Percentiles rank a stretch among this genome's conserved stretches.
Evolutionary conservation across 2,113 vertebrate genomes (phyloP).

Genomic region (Ctenomys sociabilis): DNA sequence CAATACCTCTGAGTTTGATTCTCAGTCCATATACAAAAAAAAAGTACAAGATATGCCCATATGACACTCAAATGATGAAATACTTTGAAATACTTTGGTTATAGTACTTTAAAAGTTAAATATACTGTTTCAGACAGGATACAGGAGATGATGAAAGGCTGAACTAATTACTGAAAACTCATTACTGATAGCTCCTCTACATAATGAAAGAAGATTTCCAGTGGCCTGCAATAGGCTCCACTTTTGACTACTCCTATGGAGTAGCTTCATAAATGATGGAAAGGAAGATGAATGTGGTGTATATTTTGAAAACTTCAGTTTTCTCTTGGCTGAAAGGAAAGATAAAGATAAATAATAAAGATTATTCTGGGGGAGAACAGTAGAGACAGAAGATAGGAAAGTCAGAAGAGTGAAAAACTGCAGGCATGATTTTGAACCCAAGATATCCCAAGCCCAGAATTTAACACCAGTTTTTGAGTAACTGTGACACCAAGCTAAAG

Average conservation of each 20-base stretch:
- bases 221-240: background rate
- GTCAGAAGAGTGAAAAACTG: background rate
- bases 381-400: background rate
- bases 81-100: background rate
- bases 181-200: background rate
- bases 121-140: conserved; percentile 34
- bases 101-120: conserved; percentile 38
- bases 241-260: background rate
- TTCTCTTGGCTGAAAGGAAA: background rate
- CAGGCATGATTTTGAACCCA: background rate
- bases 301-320: background rate
- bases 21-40: background rate
- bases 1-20: background rate
- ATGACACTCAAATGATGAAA: background rate
- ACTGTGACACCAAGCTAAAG: background rate
- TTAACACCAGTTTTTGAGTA: background rate
- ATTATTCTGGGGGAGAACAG: background rate
- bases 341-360: background rate
- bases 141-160: background rate
- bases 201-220: background rate
- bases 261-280: background rate
- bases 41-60: background rate
- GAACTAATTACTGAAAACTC: background rate
- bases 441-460: background rate
- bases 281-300: background rate